Evolutionary conservation across 2,797 vertebrate species (phyloP), one percentile per base, ranked within the genome.

Genomic region (Ambastaia sidthimunki): DNA sequence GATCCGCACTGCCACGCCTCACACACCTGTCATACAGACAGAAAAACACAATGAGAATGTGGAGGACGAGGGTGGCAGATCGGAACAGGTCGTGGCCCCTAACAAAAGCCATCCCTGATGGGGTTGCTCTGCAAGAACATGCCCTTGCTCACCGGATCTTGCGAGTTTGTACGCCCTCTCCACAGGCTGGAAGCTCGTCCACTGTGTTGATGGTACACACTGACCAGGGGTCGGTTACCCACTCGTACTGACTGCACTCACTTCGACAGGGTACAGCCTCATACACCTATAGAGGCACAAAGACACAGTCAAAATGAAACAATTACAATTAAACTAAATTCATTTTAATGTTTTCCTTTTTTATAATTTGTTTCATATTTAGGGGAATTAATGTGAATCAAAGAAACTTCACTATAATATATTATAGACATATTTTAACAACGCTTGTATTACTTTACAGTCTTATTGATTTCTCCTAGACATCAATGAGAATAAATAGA

Each of bases 141-240:
- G 77, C 21, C 72, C 80, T 85, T 81, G 89, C 95, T 78, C 89
- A 98, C 97, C 96, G 96, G 92, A 96, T 94, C 93, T 94, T 95
- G 84, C 96, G 96, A 69, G 94, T 96, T 87, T 97, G 97, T 54
- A 93, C 96, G 92, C 97, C 97, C 91, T 95, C 94, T 78, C 97
- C 97, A 78, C 97, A 99, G 82, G 90, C 93, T 57, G 93, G 93
- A 80, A 92, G 89, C 85, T 95, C 92, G 54, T 96, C 93, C 86
- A 96, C 94, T 1, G 91, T 91, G 91, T 93, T 95, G 92, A 97
- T 95, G 92, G 94, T 95, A 89, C 97, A 99, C 12, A 94, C 95
- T 89, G 96, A 97, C 97, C 97, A 99, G 0, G 94, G 93, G 83
- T 95, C 97, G 52, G 88, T 92, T 85, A 89, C 89, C 97, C 97